Conservation (phyloP, 2,797 vertebrate species). For the Pseudochirops cupreus region DNA sequence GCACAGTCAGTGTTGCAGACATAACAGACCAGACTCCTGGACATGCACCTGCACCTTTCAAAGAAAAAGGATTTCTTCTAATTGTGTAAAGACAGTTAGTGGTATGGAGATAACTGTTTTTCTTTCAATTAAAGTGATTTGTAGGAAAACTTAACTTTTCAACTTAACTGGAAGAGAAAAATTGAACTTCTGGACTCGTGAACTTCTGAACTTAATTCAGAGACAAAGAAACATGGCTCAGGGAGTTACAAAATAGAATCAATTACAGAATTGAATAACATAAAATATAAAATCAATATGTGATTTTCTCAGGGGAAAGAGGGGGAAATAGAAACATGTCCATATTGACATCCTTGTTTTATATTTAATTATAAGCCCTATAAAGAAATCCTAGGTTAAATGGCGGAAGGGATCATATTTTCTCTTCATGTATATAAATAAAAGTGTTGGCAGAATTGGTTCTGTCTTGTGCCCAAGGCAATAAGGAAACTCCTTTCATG, state of each 20-base stretch:
- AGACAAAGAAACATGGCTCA: not conserved
- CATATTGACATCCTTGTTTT: not conserved
- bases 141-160: not conserved
- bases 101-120: not conserved
- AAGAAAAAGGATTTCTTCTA: not conserved
- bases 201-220: not conserved
- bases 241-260: not conserved
- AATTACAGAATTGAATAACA: not conserved
- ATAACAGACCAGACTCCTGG: not conserved
- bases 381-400: not conserved
- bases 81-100: not conserved
- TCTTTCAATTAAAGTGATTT: not conserved
- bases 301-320: not conserved
- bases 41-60: not conserved
- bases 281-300: not conserved
- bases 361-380: not conserved
- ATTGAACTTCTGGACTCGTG: not conserved
- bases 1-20: not conserved
- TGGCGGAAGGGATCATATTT: not conserved
- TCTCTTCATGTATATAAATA: not conserved
- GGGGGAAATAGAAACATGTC: not conserved
- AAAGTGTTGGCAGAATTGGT: not conserved
- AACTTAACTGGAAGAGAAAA: not conserved
- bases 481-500: not conserved
- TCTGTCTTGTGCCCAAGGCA: not conserved